These are phyloP conservation scores for Drosophila takahashii DNA, from an alignment of 1,140 invertebrate genomes.

Conservation along the genomic window DNA sequence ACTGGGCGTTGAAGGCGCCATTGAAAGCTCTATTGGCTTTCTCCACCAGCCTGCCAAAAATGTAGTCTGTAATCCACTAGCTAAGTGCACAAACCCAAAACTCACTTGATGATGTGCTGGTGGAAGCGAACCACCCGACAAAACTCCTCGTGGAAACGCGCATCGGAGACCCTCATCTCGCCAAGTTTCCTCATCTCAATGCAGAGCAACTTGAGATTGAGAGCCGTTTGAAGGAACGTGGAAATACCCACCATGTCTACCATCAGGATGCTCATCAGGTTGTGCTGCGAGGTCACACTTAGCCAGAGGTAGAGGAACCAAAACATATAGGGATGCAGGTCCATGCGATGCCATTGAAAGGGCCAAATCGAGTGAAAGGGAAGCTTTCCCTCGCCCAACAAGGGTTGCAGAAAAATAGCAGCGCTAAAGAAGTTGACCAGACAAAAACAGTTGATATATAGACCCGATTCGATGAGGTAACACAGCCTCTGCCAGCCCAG, in stretches of 20 bases:
- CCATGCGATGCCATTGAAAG: conserved; percentile 43
- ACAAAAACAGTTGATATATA: conserved; percentile 11
- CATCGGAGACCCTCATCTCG: conserved; percentile 15
- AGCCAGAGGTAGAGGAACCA: conserved; percentile 49
- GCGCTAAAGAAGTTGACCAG: conserved; percentile 46
- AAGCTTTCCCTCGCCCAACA: conserved; percentile 29
- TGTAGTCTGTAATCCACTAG: too few relatives aligned
- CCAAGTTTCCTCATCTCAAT: conserved; percentile 51
- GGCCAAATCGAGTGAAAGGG: conserved; percentile 56
- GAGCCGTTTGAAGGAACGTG: conserved; percentile 56
- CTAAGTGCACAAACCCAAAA: not conserved
- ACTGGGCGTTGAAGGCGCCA: conserved; percentile 60
- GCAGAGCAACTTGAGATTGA: conserved; percentile 69
- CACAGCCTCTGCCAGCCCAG: conserved; percentile 44
- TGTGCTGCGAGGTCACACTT: conserved; percentile 31
- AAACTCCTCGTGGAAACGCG: conserved; percentile 31
- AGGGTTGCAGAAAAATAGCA: conserved; percentile 53
- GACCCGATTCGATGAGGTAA: conserved; percentile 47
- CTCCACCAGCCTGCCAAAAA: conserved; percentile 36
- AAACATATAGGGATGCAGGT: conserved; percentile 36
- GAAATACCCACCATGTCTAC: conserved; percentile 63
- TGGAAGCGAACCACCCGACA: conserved; percentile 48
- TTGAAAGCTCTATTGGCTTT: conserved; percentile 55
- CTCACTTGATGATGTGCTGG: conserved; percentile 67
- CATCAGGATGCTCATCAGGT: conserved; percentile 48